Evolutionary conservation across 2,113 vertebrate genomes (phyloP).

Genomic region (Sinosuthora webbiana): DNA sequence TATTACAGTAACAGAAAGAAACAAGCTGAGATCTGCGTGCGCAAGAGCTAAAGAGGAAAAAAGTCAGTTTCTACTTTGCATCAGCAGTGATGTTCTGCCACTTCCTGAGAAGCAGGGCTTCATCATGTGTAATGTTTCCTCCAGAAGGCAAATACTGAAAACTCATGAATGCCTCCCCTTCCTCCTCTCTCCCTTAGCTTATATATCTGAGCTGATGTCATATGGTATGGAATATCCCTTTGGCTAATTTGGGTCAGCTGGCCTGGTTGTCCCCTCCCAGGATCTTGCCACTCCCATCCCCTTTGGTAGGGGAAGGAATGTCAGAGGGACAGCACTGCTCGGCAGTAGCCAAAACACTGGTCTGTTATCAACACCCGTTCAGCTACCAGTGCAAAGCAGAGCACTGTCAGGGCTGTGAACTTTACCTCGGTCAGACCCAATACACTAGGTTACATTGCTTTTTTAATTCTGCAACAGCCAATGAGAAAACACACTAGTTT

Average conservation of each 20-base stretch:
- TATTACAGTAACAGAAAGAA: background rate
- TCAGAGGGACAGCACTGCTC: background rate
- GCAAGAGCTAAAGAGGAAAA: background rate
- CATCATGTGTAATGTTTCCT: background rate
- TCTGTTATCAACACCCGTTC: background rate
- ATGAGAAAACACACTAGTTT: no score
- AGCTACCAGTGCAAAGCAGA: background rate
- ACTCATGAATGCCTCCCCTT: background rate
- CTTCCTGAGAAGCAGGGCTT: background rate
- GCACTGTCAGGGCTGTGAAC: background rate
- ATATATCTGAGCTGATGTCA: background rate
- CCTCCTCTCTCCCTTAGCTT: background rate
- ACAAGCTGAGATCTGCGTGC: background rate
- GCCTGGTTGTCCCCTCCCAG: background rate
- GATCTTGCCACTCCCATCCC: background rate
- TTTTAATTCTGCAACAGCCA: no score
- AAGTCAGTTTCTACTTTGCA: background rate
- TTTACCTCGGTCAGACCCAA: background rate
- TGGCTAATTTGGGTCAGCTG: background rate
- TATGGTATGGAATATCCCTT: background rate
- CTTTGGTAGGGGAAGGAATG: background rate
- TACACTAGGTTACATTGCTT: no score
- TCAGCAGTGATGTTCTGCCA: background rate
- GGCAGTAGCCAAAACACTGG: background rate
- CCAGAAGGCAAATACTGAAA: background rate